Percentiles rank a stretch among this genome's conserved stretches.
These are phyloP conservation scores for Nannoperca australis DNA, from an alignment of 2,797 vertebrate species.

Conservation along the genomic window DNA sequence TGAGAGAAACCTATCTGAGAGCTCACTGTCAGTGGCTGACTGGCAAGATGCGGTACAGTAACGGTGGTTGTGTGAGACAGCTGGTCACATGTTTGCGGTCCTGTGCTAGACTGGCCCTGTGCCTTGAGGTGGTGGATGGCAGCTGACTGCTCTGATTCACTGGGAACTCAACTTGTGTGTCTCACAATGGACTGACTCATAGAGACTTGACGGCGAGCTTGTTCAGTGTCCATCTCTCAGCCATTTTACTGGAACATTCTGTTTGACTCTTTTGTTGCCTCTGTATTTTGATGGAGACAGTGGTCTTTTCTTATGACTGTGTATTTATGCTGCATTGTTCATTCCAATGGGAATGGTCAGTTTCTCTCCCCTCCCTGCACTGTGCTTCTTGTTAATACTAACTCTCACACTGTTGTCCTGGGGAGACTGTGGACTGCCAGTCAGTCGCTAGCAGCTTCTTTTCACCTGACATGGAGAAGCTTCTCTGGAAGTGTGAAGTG, in stretches of 20 bases:
- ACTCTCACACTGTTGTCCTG: not conserved
- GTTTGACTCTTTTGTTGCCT: slow-evolving; percentile 74
- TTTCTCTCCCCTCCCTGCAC: not conserved
- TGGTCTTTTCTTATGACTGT: slow-evolving; percentile 46
- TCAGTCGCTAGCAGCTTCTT: slow-evolving; percentile 3
- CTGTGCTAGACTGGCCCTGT: slow-evolving; percentile 73
- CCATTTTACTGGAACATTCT: slow-evolving; percentile 60
- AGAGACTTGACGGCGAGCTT: slow-evolving; percentile 49
- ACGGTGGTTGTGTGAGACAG: slow-evolving; percentile 66
- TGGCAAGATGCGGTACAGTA: slow-evolving; percentile 48
- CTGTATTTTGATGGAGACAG: slow-evolving; percentile 60
- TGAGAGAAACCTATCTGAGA: slow-evolving; percentile 24
- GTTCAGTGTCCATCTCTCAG: slow-evolving; percentile 58
- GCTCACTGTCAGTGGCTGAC: slow-evolving; percentile 29
- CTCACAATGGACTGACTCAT: slow-evolving; percentile 79
- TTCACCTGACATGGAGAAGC: slow-evolving; percentile 9
- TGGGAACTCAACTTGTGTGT: slow-evolving; percentile 66
- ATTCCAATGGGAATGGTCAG: slow-evolving; percentile 8
- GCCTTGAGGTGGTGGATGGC: slow-evolving; percentile 78
- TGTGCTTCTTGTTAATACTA: not conserved
- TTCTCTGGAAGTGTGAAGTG: not conserved
- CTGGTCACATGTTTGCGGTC: slow-evolving; percentile 76
- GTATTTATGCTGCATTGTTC: slow-evolving; percentile 26
- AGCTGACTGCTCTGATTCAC: slow-evolving; percentile 77
- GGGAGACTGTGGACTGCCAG: slow-evolving; percentile 1